phyloP scores from a whole-genome alignment of 2,797 vertebrate genomes.

The Botia almorhae region DNA sequence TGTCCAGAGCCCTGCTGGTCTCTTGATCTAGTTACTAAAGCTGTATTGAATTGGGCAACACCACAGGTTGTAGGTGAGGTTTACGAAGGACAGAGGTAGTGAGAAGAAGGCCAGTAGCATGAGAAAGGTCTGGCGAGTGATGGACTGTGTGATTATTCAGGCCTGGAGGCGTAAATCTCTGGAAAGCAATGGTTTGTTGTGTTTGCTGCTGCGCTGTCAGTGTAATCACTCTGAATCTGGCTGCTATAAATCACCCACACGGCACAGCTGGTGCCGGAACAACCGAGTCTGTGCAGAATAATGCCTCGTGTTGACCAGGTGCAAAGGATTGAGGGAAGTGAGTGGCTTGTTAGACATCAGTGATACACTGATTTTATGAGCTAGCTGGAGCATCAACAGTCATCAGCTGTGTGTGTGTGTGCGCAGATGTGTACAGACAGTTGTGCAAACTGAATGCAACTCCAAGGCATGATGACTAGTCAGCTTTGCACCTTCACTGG shows the following conservation, averaged over 20 bases:
- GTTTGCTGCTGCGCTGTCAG: slow-evolving; percentile 68
- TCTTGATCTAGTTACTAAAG: slow-evolving; percentile 59
- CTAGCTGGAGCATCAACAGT: slow-evolving; percentile 22
- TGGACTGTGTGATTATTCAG: slow-evolving; percentile 75
- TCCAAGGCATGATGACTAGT: too few relatives aligned
- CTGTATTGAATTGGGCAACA: slow-evolving; percentile 62
- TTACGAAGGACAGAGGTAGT: not conserved
- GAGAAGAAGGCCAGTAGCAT: slow-evolving; percentile 35
- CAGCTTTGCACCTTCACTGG: too few relatives aligned
- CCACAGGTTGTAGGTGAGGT: slow-evolving; percentile 42
- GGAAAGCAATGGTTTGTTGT: slow-evolving; percentile 67
- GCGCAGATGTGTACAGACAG: not conserved
- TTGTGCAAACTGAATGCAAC: slow-evolving; percentile 12
- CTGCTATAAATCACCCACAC: slow-evolving; percentile 70
- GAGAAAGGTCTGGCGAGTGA: slow-evolving; percentile 45
- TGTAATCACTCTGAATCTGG: slow-evolving; percentile 72
- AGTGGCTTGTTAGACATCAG: slow-evolving; percentile 42
- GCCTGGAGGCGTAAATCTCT: slow-evolving; percentile 48
- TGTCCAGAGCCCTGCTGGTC: not conserved
- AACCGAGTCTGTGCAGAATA: slow-evolving; percentile 17
- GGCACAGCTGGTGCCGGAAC: slow-evolving; percentile 42
- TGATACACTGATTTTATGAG: slow-evolving; percentile 35
- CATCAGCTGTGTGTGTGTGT: slow-evolving; percentile 32
- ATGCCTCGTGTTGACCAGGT: slow-evolving; percentile 35
- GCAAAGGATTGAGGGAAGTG: not conserved